These are phyloP conservation scores for Dallia pectoralis DNA, from an alignment of 2,797 vertebrate genomes.

Conservation along the genomic window DNA sequence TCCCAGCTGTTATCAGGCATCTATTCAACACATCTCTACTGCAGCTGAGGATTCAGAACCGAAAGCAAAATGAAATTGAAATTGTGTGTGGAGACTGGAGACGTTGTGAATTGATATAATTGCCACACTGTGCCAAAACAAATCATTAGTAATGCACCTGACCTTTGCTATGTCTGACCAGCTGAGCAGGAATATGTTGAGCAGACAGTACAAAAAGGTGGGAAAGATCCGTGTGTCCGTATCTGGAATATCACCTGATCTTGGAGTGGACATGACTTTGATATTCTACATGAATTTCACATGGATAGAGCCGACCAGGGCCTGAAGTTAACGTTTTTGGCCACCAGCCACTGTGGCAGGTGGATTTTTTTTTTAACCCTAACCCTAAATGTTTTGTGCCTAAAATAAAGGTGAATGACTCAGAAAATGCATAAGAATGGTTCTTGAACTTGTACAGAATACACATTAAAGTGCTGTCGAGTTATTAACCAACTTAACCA, in stretches of 20 bases:
- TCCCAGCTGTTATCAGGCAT: background rate
- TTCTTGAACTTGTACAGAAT: too few relatives aligned
- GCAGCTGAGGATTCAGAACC: conserved; percentile 85
- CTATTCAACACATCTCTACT: background rate
- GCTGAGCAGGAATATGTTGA: conserved; percentile 3
- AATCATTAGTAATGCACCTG: background rate
- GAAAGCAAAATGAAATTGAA: conserved; percentile 81
- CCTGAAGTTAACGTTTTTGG: too few relatives aligned
- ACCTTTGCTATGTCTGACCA: conserved; percentile 6
- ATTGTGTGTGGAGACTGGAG: too few relatives aligned
- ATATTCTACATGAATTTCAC: background rate
- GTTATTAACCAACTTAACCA: too few relatives aligned
- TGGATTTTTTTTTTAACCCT: too few relatives aligned
- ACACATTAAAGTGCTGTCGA: too few relatives aligned
- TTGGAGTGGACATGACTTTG: background rate
- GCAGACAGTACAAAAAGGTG: background rate
- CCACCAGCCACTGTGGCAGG: too few relatives aligned
- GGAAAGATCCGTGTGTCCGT: background rate
- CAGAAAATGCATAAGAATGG: too few relatives aligned
- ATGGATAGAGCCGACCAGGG: background rate
- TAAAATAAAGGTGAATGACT: too few relatives aligned
- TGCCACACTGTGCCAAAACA: background rate
- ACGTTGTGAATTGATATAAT: too few relatives aligned
- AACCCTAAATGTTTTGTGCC: too few relatives aligned
- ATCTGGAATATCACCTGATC: conserved; percentile 9